Base-by-base conservation (phyloP, 2,113 vertebrate species). In the Cyprinus carpio region DNA sequence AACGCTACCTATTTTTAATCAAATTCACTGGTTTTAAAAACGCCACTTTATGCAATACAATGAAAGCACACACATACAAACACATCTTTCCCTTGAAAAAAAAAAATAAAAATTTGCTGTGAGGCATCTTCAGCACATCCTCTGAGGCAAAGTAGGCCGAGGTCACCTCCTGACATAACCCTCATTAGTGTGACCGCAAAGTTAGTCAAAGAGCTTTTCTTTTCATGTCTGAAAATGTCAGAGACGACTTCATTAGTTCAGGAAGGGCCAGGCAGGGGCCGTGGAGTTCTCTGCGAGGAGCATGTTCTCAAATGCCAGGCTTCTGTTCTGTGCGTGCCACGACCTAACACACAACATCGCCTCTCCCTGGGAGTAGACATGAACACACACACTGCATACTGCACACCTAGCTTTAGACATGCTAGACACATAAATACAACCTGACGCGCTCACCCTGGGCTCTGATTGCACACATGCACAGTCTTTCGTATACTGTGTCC, bases 171-270 rank as follows among this genome's bases (percentile, higher is more conserved):
- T 40, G 87, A 87, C 83, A 79, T 85, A 79, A 85, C 83, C 54
- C 85, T 89, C 85, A 60, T 87, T 89, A 89, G 83, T 46, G 74
- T 65, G 75, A 82, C 82, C 83, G 51, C 40, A 77, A 80, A 82
- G 76, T n/a, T 5, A 74, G 83, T 80, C 83, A 83, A 56, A 75
- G 85, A 67, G 75, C 43, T 37, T 54, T 69, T 84, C 46, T 62
- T 23, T 64, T 74, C 27, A 23, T 78, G 78, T 71, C 65, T 82
- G 83, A 43, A 88, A 88, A 88, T 85, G 87, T 84, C 85, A 89
- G 43, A 67, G 78, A 87, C 43, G 85, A 85, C 88, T 89, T 87
- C 88, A 87, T 89, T 89, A 89, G 65, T 82, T 67, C 60, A 81
- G 84, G 27, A 74, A 81, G 84, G 69, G 87, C 49, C 81, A 76